Evolutionary conservation across 2,888 invertebrate species (phyloP), one percentile per base, ranked within the genome.

Genomic region (Fragum fragum): DNA sequence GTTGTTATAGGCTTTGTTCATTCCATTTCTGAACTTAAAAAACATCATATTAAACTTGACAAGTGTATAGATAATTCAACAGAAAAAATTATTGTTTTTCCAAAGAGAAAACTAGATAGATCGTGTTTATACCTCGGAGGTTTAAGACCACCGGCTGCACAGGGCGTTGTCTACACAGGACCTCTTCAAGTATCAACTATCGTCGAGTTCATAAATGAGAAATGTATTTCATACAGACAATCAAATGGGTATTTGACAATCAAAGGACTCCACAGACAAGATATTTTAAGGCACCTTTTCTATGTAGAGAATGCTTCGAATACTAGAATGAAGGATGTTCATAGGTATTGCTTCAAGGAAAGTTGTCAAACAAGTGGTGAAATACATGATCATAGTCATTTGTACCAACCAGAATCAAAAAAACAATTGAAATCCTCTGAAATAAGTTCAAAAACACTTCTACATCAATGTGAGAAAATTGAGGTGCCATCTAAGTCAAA

Each of bases 281-380:
- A 90, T 42, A 91, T 93, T 47, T 71, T 92, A 6, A 68, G 87
- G 6, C 87, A 87, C 32, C 76, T 93, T n/a, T 93, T 89, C 80
- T 74, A 83, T 63, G 90, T 91, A 7, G 29, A 80, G 47, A 70
- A 80, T 42, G 71, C 89, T 18, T 83, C 88, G 2, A 63, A 83
- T 55, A 42, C 88, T 16, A 88, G 66, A 26, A 87, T 89, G 81
- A 52, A 74, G 36, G 55, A 80, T 16, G 23, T 83, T 9, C 36
- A 70, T 7, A 11, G 11, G 6, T 26, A 42, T 11, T 66, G 66
- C 42, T 66, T 47, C 5, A 72, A 78, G 68, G 68, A 73, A 21
- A 26, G 21, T 11, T 82, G 82, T 66, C 18, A 52, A 47, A 14
- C 36, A 36, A 21, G n/a, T 18, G 14, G 9, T 26, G 21, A 18